Evolutionary conservation across 2,113 vertebrate genomes (phyloP).

Genomic region (Ictidomys tridecemlineatus): DNA sequence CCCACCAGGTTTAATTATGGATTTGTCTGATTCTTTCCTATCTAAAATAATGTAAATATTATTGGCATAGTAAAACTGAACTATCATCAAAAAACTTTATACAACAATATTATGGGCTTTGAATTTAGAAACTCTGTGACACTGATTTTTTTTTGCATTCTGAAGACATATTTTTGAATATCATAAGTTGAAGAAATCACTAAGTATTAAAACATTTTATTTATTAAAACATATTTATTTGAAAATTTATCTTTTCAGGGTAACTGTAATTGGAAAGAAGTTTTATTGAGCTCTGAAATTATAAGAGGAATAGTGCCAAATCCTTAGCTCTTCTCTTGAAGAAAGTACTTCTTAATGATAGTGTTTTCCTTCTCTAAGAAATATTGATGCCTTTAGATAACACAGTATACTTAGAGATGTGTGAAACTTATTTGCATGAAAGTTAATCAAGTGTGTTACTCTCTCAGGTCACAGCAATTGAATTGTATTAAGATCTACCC

Average conservation of each 20-base stretch:
- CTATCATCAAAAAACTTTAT: neutral
- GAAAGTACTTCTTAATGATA: neutral
- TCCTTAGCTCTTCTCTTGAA: neutral
- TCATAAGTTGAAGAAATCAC: neutral
- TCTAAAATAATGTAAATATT: neutral
- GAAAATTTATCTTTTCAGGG: neutral
- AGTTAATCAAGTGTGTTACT: neutral
- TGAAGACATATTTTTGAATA: neutral
- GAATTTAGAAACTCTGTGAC: neutral
- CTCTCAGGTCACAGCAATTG: neutral
- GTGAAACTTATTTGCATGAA: neutral
- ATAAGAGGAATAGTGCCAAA: neutral
- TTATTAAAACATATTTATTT: neutral
- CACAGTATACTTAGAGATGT: neutral
- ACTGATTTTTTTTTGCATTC: neutral
- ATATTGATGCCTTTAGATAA: neutral
- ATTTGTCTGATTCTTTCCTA: conserved; percentile 18
- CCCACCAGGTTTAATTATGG: neutral
- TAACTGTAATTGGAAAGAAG: neutral
- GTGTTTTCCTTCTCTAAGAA: neutral
- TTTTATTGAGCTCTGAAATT: conserved; percentile 9
- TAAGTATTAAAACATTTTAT: neutral
- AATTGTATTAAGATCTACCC: neutral
- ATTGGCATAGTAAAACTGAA: neutral
- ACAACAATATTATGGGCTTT: neutral